phyloP scores from a whole-genome alignment of 2,888 invertebrate species.

The Lordiphosa fenestrarum region DNA sequence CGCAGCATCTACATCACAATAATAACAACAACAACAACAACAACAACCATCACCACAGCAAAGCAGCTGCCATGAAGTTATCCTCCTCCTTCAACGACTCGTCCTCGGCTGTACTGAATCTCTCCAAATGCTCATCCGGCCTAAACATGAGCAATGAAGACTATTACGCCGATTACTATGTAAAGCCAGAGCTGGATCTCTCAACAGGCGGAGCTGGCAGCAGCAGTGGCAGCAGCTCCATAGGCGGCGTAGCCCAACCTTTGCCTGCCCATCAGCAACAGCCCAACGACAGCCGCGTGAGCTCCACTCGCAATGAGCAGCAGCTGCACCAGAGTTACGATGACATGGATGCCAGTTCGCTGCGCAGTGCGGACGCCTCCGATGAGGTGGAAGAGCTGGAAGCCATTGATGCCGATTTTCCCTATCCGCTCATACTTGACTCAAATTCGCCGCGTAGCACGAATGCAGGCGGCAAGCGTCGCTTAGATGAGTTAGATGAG shows the following conservation, averaged over 20 bases:
- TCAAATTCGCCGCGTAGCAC: conserved; percentile 66
- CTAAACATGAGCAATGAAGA: conserved; percentile 68
- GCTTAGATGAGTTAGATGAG: conserved; percentile 46
- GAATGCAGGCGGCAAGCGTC: conserved; percentile 52
- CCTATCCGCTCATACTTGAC: conserved; percentile 78
- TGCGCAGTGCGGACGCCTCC: conserved; percentile 62
- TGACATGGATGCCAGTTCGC: conserved; percentile 60
- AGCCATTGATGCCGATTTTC: conserved; percentile 78
- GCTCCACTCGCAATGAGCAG: conserved; percentile 75
- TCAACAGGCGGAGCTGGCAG: conserved; percentile 36
- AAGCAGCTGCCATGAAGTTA: conserved; percentile 46
- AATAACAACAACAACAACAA: conserved; percentile 60
- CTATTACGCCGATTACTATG: conserved; percentile 70
- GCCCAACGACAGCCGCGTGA: conserved; percentile 76
- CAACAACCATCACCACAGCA: conserved; percentile 36
- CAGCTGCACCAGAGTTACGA: conserved; percentile 63
- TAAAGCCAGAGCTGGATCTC: conserved; percentile 77
- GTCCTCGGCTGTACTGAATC: conserved; percentile 62
- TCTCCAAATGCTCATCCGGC: conserved; percentile 73
- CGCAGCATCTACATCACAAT: conserved; percentile 62
- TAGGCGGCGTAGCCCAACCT: conserved; percentile 23
- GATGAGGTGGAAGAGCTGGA: conserved; percentile 78
- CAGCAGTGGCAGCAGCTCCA: conserved; percentile 17
- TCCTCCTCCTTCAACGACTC: conserved; percentile 67
- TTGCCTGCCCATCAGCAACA: conserved; percentile 66